Evolutionary conservation across 1,140 invertebrate species (phyloP), one percentile per base, ranked within the genome.

Genomic region (Zaprionus ghesquierei): DNA sequence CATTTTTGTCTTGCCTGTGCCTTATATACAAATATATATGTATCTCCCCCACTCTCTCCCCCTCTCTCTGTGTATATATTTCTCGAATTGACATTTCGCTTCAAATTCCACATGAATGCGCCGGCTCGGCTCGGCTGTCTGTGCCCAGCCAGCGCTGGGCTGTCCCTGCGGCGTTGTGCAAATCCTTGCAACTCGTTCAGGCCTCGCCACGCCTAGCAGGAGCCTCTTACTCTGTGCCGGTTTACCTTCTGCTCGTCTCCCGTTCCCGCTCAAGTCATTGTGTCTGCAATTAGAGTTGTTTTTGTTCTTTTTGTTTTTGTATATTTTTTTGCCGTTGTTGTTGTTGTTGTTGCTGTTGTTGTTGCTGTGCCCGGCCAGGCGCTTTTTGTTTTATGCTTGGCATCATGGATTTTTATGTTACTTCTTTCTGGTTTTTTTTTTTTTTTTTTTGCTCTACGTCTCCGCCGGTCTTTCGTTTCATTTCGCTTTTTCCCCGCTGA

Each of bases 51-150:
- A n/a, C n/a, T n/a, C 33, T 23, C 12, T 58, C 29, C n/a, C n/a
- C n/a, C n/a, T 63, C 35, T 29, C 35, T 66, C n/a, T 74, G 41
- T 66, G 18, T 77, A 66, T 78, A 71, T 76, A 68, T 73, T 69
- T 77, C 77, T 69, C 69, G 82, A 87, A 87, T 87, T 87, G 82
- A 87, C 82, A 87, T 87, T 87, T 87, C 84, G 84, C 84, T 87
- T 87, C 82, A 87, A 89, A 87, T 87, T 87, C 84, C 84, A 82
- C 82, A 87, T 87, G 82, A 87, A 87, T 87, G 84, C 82, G 76
- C 79, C n/a, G 82, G 71, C 79, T 82, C 25, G 25, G 6, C 25
- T 27, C 25, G 1, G 79, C 79, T 82, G 82, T 82, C 84, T 84
- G 68, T 76, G 80, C 80, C 80, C 80, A 82, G 71, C 79, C 79